Evolutionary conservation across 2,888 invertebrate species (phyloP).

Genomic region (Mermis nigrescens): DNA sequence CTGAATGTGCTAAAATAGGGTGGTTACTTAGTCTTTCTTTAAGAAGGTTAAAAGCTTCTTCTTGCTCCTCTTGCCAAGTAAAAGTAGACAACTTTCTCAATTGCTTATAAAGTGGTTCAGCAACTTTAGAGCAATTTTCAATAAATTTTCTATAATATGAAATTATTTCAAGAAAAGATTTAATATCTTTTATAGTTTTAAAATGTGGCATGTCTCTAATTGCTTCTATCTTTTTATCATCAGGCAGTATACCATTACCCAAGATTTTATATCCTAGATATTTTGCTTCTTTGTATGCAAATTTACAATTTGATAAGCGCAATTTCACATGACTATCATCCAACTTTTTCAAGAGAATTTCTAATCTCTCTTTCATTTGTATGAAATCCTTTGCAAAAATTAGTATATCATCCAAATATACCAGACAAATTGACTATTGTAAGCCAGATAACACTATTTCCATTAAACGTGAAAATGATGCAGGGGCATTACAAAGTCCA

Average conservation of each 20-base stretch:
- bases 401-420: conserved; percentile 21
- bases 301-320: conserved; percentile 21
- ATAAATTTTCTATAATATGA: conserved; percentile 26
- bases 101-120: conserved; percentile 5
- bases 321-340: conserved; percentile 16
- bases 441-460: conserved; percentile 15
- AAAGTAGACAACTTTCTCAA: conserved; percentile 9
- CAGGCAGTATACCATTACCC: conserved; percentile 18
- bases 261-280: conserved; percentile 30
- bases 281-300: conserved; percentile 14
- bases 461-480: conserved; percentile 20
- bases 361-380: conserved; percentile 15
- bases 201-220: conserved; percentile 22
- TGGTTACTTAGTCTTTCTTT: conserved; percentile 7
- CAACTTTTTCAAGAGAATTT: conserved; percentile 15
- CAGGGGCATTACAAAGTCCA: conserved; percentile 19
- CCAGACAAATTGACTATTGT: conserved; percentile 15
- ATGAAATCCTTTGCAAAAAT: conserved; percentile 16
- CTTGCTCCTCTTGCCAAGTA: conserved; percentile 13
- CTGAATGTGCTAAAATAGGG: conserved; percentile 18
- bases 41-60: conserved; percentile 12
- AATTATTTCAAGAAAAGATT: conserved; percentile 23
- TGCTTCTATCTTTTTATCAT: conserved; percentile 20
- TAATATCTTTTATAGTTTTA: conserved; percentile 11
- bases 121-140: conserved; percentile 5